Base-by-base conservation (phyloP, 2,797 vertebrate genomes). In the Lepidocolaptes lacrymiger region DNA sequence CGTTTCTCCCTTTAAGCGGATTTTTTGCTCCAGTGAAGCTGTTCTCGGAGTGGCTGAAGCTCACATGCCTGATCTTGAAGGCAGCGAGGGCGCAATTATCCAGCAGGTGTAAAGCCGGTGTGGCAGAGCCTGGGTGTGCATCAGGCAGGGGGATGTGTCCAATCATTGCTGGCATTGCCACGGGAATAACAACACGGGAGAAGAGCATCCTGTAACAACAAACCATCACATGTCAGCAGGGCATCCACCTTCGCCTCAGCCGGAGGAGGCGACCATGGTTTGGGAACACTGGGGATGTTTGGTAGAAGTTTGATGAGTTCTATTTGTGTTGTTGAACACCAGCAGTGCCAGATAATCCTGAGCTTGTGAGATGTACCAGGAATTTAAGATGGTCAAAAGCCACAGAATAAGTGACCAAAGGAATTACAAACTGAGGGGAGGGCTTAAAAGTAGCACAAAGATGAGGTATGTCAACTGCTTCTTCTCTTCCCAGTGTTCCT, bases 21-120 rank as follows among this genome's bases (percentile, higher is more conserved):
- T 93, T 93, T 92, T 84, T 83, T 88, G 79, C 92, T 94, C 82
- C 74, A 62, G 62, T 56, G 82, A 86, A 88, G 87, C 89, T 52
- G 68, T 23, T 84, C 82, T 87, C 82, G 19, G 92, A 28, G 58
- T 0, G 78, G 68, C 85, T 81, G 91, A 19, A 78, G 89, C 87
- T 91, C 81, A 51, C 78, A 77, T 37, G 78, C 68, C 92, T 0
- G 1, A 63, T 94, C 86, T 56, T 62, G 92, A 93, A 75, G 81
- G 27, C 14, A 41, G 49, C 0, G 12, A 92, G 69, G 88, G 87
- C 2, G 1, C 58, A 69, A 59, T 88, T 84, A 63, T 23, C 6
- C 66, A 37, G 75, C 87, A 86, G 93, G 91, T 95, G 91, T 32
- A 81, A 78, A 84, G 69, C 37, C 59, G 8, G 79, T 3, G 2